phyloP scores from a whole-genome alignment of 1,140 invertebrate genomes.

The Tetragnatha versicolor region DNA sequence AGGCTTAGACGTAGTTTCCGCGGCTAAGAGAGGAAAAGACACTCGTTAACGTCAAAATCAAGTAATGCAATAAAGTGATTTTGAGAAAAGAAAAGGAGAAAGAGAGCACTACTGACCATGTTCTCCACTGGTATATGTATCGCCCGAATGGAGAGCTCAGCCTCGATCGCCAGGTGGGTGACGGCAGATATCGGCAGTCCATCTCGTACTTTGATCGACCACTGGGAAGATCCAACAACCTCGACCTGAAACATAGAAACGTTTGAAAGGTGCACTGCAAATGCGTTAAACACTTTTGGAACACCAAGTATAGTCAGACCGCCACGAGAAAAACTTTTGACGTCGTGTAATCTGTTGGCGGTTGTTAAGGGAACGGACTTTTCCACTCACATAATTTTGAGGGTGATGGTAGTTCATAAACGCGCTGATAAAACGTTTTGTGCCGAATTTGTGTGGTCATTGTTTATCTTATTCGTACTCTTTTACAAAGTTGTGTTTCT shows the following conservation, averaged over 20 bases:
- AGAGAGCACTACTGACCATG: slow-evolving; percentile 73
- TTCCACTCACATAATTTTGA: too few relatives aligned
- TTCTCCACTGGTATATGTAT: slow-evolving; percentile 77
- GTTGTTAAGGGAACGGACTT: too few relatives aligned
- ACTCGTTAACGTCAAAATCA: neutral
- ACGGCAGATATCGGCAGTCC: slow-evolving; percentile 52
- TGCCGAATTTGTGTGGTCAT: too few relatives aligned
- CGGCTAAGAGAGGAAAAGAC: slow-evolving; percentile 30
- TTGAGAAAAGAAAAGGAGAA: neutral
- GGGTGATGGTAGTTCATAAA: too few relatives aligned
- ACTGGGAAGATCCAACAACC: slow-evolving; percentile 37
- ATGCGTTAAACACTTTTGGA: too few relatives aligned
- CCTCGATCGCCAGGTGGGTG: slow-evolving; percentile 53
- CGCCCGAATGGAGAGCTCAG: slow-evolving; percentile 36
- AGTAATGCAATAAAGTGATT: neutral
- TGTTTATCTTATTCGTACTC: too few relatives aligned
- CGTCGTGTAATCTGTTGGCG: too few relatives aligned
- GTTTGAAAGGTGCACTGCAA: too few relatives aligned
- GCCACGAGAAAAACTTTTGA: too few relatives aligned
- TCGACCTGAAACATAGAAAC: slow-evolving; percentile 23
- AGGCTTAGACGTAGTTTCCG: slow-evolving; percentile 49
- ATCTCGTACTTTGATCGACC: slow-evolving; percentile 49
- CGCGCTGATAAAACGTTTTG: too few relatives aligned
- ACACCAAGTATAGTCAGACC: too few relatives aligned
- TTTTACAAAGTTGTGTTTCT: too few relatives aligned